Evolutionary conservation across 2,113 vertebrate species (phyloP).

Genomic region (Rhabdornis inornatus): DNA sequence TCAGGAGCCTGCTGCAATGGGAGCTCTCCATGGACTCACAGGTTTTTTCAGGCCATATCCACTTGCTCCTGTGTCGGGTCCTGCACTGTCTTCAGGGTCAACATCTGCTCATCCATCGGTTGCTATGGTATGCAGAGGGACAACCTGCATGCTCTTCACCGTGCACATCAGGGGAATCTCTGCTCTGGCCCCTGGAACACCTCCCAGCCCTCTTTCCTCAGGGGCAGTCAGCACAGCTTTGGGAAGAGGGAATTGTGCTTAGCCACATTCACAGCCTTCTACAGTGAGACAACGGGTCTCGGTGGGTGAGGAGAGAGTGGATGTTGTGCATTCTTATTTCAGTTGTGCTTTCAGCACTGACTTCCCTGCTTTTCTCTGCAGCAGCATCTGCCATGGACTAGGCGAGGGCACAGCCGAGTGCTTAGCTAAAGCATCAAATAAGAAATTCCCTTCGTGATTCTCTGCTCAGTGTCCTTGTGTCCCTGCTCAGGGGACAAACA

Average conservation of each 20-base stretch:
- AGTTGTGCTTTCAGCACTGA: not conserved
- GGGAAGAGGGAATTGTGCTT: not conserved
- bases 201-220: not conserved
- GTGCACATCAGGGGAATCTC: too few species aligned
- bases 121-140: too few species aligned
- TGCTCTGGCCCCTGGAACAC: not conserved
- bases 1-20: not conserved
- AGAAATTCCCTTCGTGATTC: not conserved
- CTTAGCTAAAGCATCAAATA: not conserved
- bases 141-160: not conserved
- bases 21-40: not conserved
- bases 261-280: accelerated
- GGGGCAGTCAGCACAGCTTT: not conserved
- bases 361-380: not conserved
- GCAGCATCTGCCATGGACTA: not conserved
- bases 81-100: not conserved
- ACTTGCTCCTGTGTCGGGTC: not conserved
- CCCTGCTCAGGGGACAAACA: not conserved
- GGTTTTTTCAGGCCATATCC: too few species aligned
- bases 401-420: accelerated
- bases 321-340: not conserved
- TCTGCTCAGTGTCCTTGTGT: not conserved
- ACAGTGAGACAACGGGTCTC: not conserved
- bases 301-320: not conserved
- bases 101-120: not conserved